Base-by-base conservation (phyloP, 2,797 vertebrate genomes). In the Corythornis leucogaster region DNA sequence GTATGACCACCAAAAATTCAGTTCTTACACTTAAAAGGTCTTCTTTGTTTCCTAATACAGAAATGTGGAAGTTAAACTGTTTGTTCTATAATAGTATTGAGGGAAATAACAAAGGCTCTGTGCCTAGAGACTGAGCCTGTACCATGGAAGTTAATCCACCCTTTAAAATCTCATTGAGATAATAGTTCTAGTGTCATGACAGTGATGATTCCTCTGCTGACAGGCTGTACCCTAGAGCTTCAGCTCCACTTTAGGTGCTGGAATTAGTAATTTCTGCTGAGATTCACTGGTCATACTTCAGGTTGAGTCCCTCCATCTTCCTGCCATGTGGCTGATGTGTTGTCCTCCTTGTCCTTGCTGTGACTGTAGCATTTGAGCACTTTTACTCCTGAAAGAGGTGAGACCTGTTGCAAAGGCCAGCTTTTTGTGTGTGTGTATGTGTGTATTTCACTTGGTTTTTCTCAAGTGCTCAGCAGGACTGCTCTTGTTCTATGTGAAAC, bases 201-300 rank as follows among this genome's bases (percentile, higher is more conserved):
- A 50, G 92, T 31, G 89, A 33, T 92, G 79, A 87, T 79, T 73
- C 48, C 55, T 68, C 51, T 86, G 76, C 79, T 94, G 90, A 76
- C 83, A 94, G 61, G 42, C 83, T 57, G 51, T 51, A 17, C 21
- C 4, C 26, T 64, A 17, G 25, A 78, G 46, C 70, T 58, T 45
- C n/a, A 86, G 87, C 81, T 90, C 31, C 51, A 11, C 59, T 87
- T 63, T 80, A 85, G 54, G 46, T 87, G 20, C 24, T 26, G 35
- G 40, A 89, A 53, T 81, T 31, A 59, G 48, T 46, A 55, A 69
- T 40, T 55, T 40, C 75, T 87, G 55, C 68, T 33, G 81, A 79
- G 63, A 81, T 70, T 30, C 57, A 19, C 40, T 18, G 19, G 35
- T 76, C 40, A 6, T 21, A 50, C 11, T 43, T 67, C 15, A 16